phyloP scores from a whole-genome alignment of 2,797 vertebrate genomes.

The Bradypus variegatus region DNA sequence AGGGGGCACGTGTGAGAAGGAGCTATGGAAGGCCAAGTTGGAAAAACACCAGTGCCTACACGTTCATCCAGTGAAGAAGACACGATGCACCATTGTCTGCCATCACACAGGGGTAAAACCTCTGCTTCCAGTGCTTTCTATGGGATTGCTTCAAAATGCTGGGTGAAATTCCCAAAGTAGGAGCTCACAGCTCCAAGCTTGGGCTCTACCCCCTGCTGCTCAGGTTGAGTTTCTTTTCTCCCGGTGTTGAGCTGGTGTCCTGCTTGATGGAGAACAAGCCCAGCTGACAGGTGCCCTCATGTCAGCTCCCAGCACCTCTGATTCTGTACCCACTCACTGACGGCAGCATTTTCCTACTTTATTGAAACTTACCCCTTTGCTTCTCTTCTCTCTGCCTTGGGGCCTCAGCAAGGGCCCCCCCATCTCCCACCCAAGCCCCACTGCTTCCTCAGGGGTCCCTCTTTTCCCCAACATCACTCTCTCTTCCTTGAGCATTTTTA shows the following conservation, averaged over 20 bases:
- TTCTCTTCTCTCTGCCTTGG: not conserved
- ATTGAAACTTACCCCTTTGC: not conserved
- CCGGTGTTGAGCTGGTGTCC: accelerated
- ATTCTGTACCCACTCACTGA: not conserved
- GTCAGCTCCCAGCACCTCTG: not conserved
- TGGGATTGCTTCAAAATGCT: not conserved
- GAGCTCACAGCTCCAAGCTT: not conserved
- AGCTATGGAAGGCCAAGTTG: accelerated
- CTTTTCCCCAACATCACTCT: no score
- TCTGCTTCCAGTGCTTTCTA: not conserved
- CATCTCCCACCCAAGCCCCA: not conserved
- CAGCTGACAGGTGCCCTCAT: accelerated
- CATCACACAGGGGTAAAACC: accelerated
- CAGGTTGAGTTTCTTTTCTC: not conserved
- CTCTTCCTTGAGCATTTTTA: not conserved
- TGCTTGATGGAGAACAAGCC: accelerated
- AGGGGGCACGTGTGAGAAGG: no score
- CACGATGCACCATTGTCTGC: accelerated
- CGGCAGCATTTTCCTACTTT: not conserved
- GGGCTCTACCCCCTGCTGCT: accelerated
- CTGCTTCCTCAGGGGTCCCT: not conserved
- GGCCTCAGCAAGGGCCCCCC: no score
- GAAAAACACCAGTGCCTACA: not conserved
- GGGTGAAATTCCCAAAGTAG: no score
- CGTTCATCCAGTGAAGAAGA: accelerated